A percentile compares a stretch with the other conserved stretches of the same genome.
Conservation (phyloP, 2,113 vertebrate species). For the Rhinolophus sinicus region DNA sequence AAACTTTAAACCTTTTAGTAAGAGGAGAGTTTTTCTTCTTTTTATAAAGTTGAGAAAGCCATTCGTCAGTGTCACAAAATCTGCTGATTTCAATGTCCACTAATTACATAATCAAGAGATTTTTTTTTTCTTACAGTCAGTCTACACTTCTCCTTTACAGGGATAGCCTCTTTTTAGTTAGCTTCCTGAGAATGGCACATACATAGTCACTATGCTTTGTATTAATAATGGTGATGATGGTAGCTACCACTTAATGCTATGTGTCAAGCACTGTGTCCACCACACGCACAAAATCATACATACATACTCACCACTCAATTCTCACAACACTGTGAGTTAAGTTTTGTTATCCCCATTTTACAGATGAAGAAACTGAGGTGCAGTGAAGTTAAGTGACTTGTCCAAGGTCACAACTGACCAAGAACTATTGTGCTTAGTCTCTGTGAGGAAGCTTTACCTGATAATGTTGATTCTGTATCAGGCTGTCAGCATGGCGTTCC, state of each 20-base stretch:
- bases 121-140: constrained; percentile 49
- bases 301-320: neutral
- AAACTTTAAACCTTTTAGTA: constrained; percentile 5
- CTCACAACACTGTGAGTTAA: neutral
- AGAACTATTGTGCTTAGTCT: neutral
- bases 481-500: constrained; percentile 95
- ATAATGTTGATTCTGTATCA: constrained; percentile 98
- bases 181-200: neutral
- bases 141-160: neutral
- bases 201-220: neutral
- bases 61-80: constrained; percentile 10
- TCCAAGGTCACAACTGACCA: neutral
- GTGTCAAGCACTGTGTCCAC: neutral
- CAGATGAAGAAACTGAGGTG: neutral
- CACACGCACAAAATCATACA: neutral
- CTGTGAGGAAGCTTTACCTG: constrained; percentile 87
- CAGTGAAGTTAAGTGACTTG: neutral
- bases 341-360: constrained; percentile 10
- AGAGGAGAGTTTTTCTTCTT: neutral
- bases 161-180: constrained; percentile 16
- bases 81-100: neutral
- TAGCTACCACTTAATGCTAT: neutral
- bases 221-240: neutral
- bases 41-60: constrained; percentile 7
- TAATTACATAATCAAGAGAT: constrained; percentile 39